phyloP scores from a whole-genome alignment of 2,113 vertebrate genomes.

The Xiphorhynchus elegans region DNA sequence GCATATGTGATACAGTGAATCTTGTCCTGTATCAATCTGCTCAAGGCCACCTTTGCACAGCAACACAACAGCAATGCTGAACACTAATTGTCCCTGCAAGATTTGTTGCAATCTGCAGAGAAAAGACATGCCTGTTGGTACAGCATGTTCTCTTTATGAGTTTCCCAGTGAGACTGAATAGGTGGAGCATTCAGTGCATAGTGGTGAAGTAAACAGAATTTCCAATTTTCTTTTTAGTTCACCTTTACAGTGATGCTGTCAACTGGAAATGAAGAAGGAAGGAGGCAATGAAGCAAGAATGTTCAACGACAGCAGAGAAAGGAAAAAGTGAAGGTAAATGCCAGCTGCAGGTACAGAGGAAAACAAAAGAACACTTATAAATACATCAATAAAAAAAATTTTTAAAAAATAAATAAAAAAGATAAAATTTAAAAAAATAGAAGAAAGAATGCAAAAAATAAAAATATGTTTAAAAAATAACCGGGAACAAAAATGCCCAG shows the following conservation, averaged over 20 bases:
- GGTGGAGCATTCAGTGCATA: not conserved
- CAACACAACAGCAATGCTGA: not conserved
- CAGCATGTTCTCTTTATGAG: not conserved
- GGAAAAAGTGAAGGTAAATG: not conserved
- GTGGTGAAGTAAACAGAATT: conserved; percentile 12
- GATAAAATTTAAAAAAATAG: not conserved
- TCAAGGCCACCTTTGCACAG: not conserved
- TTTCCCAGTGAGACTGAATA: not conserved
- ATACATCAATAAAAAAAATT: not conserved
- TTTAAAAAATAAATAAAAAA: not conserved
- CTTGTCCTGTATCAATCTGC: not conserved
- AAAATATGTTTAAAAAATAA: not conserved
- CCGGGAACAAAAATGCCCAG: not conserved
- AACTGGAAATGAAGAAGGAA: conserved; percentile 50
- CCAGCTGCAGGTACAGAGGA: not conserved
- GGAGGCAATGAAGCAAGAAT: conserved; percentile 31
- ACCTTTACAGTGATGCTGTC: conserved; percentile 48
- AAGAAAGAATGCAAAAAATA: not conserved
- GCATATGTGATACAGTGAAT: not conserved
- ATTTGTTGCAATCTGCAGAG: not conserved
- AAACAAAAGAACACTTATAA: not conserved
- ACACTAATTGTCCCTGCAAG: not conserved
- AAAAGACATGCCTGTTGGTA: not conserved
- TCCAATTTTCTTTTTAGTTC: conserved; percentile 52
- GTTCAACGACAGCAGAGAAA: not conserved